Evolutionary conservation across 2,113 vertebrate species (phyloP), one percentile per base, ranked within the genome.

Genomic region (Embiotoca jacksoni): DNA sequence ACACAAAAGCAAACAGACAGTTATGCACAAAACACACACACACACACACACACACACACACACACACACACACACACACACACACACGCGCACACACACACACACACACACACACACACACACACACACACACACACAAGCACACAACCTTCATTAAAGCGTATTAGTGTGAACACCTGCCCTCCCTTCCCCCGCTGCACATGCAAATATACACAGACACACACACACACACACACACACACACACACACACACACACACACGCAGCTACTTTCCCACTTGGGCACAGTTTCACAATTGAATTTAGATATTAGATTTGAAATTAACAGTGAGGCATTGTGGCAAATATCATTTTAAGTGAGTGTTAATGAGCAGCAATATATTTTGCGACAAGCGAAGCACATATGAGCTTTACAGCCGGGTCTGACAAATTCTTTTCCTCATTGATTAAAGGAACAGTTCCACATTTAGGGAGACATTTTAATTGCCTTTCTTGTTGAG

Each of bases 121-220:
- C 41, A 35, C 44, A 53, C 63, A 15, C 80, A 56, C 64, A 41
- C 75, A 65, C 82, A 82, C 77, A 77, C 57, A 72, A 67, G 64
- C 81, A 73, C 76, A 47, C 85, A 76, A 46, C 78, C 81, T 86
- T 87, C 85, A 91, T 87, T 89, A 89, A 91, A 87, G 76, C 50
- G 62, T 70, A 83, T 88, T 84, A 88, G 84, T 65, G 60, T 69
- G 68, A 93, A 91, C 93, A 94, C 93, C 94, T 94, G 94, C 89
- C 93, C 83, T 85, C 82, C 84, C 88, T 80, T 89, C 91, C 88
- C 80, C 87, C 77, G 50, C 75, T 71, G 72, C 76, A 78, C 80
- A 86, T 62, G 67, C 71, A 88, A 84, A 88, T 41, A 87, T 62
- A 82, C 76, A 88, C 81, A n/a, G n/a, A 67, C 61, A 77, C 74